Base-by-base conservation (phyloP, 1,140 invertebrate species). In the Heliconius hermathena region DNA sequence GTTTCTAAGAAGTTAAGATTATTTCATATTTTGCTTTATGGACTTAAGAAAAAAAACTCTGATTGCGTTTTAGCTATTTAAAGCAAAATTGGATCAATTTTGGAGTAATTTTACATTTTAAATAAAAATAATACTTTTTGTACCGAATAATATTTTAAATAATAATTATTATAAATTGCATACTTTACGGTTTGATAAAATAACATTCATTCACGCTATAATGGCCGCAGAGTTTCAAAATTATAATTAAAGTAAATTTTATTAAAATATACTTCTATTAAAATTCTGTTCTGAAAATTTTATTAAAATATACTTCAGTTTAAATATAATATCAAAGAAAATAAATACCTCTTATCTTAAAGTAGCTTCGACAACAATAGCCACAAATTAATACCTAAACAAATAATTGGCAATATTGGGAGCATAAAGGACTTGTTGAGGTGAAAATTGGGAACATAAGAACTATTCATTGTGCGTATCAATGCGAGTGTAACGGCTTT, bases 341-440 rank as follows among this genome's bases (percentile, higher is more conserved):
- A 66, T 57, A 66, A 66, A 66, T 57, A 22, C n/a, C 26, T 66
- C 16, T 66, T 66, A 66, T 66, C 60, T 66, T 66, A 66, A 66
- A 22, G 60, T 29, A 29, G 60, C 60, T 66, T 66, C 60, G 60
- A 22, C 60, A 66, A 29, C 60, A 66, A 29, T 66, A 66, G 22
- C 60, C 60, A 66, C 60, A 66, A 66, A 66, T 66, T 66, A 66
- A 66, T 66, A 66, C 60, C 60, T 66, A 66, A 66, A 66, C 60
- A 66, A 66, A 66, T 66, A 66, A 66, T 66, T 66, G 60, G 60
- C 60, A 66, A 66, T 66, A 66, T 66, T 66, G 60, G 60, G 22
- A 66, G 60, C 26, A 22, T 66, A 26, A 66, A 29, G 26, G 60
- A 66, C 60, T 66, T 66, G 29, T 66, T 66, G 60, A 66, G 60